Evolutionary conservation across 2,113 vertebrate species (phyloP).

Genomic region (Herpailurus yagouaroundi): DNA sequence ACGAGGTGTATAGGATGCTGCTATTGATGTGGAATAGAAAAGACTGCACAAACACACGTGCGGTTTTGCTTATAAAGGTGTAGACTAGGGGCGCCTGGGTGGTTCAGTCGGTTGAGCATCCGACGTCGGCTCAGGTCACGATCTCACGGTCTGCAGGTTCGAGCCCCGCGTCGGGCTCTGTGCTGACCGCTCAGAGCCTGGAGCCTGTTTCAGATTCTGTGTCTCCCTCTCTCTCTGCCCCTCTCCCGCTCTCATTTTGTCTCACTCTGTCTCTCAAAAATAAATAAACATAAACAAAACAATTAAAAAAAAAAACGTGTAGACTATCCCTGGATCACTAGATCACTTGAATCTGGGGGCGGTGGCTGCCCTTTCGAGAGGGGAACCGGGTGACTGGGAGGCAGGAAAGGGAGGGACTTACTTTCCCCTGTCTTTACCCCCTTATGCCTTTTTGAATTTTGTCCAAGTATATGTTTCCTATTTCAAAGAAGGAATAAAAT

Average conservation of each 20-base stretch:
- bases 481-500: background rate
- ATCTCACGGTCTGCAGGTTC: too few species aligned
- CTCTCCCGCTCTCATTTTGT: too few species aligned
- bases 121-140: too few species aligned
- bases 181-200: too few species aligned
- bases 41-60: rapidly evolving
- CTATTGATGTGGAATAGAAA: background rate
- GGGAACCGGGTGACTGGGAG: background rate
- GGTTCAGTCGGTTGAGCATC: too few species aligned
- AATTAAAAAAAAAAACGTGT: background rate
- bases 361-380: background rate
- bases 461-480: background rate
- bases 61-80: background rate
- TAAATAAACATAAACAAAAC: too few species aligned
- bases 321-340: background rate
- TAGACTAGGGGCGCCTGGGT: background rate
- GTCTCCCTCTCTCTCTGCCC: too few species aligned
- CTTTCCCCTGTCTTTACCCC: background rate
- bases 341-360: background rate
- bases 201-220: rapidly evolving
- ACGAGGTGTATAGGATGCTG: background rate
- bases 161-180: too few species aligned
- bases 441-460: slow-evolving; percentile 3
- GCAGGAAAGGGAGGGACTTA: background rate
- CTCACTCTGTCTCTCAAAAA: too few species aligned